Percentiles rank a stretch among this genome's conserved stretches.
phyloP scores from a whole-genome alignment of 1,140 invertebrate genomes.

The Diorhabda elongata region DNA sequence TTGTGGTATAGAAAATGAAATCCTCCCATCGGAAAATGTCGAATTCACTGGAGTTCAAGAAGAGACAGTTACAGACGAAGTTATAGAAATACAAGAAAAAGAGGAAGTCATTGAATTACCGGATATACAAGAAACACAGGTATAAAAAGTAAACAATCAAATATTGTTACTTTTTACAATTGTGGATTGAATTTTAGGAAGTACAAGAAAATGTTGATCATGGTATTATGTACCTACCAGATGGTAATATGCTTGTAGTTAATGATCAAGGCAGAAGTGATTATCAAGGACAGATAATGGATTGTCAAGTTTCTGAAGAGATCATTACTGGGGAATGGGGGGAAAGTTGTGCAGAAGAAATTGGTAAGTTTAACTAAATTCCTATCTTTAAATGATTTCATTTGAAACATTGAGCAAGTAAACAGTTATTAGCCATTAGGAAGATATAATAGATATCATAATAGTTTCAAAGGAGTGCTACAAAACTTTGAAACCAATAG shows the following conservation, averaged over 20 bases:
- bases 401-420: no score
- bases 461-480: no score
- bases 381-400: no score
- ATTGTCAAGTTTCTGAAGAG: constrained; percentile 67
- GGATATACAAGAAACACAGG: background rate
- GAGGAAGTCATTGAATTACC: background rate
- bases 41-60: constrained; percentile 57
- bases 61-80: constrained; percentile 39
- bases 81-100: constrained; percentile 31
- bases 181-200: constrained; percentile 35
- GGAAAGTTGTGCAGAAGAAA: constrained; percentile 42
- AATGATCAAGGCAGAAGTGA: constrained; percentile 43
- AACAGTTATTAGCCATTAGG: no score
- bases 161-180: constrained; percentile 14
- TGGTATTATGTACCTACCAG: constrained; percentile 49
- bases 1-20: constrained; percentile 56
- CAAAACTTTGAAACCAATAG: no score
- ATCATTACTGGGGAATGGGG: constrained; percentile 76
- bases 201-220: constrained; percentile 47
- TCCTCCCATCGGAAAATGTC: constrained; percentile 51
- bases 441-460: no score
- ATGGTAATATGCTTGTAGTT: constrained; percentile 48
- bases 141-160: constrained; percentile 32
- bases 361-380: constrained; percentile 17
- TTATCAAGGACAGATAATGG: constrained; percentile 37